Percentiles rank a stretch among this genome's conserved stretches.
Evolutionary conservation across 2,888 invertebrate genomes (phyloP).

Genomic region (Drosophila quasianomalipes): DNA sequence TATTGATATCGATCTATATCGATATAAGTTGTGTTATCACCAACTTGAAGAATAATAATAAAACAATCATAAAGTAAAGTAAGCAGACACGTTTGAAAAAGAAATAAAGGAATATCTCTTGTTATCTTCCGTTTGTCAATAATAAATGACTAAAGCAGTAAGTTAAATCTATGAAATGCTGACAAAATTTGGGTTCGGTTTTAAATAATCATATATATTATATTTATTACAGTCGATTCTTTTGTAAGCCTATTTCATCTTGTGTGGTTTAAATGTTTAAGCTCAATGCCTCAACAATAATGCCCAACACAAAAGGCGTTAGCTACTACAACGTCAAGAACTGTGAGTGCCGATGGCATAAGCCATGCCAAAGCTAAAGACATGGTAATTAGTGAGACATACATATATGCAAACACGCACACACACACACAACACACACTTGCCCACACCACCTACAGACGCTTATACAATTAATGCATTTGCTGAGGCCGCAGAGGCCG

Average conservation of each 20-base stretch:
- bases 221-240: not conserved
- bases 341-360: constrained; percentile 72
- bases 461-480: constrained; percentile 74
- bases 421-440: constrained; percentile 11
- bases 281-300: constrained; percentile 15
- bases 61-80: not conserved
- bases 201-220: not conserved
- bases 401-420: constrained; percentile 32
- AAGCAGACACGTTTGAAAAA: not conserved
- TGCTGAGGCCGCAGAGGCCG: constrained; percentile 57
- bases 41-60: not conserved
- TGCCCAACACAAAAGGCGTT: constrained; percentile 37
- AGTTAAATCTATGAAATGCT: not conserved
- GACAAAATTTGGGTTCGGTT: not conserved
- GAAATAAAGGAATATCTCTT: not conserved
- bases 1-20: not conserved
- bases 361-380: constrained; percentile 77
- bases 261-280: not conserved
- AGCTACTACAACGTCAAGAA: constrained; percentile 50
- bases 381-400: constrained; percentile 77
- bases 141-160: not conserved
- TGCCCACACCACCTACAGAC: constrained; percentile 3
- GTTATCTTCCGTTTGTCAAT: not conserved
- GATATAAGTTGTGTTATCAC: not conserved
- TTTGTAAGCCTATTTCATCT: not conserved